These are phyloP conservation scores for Sebastes cheni DNA, from an alignment of 2,797 vertebrate genomes.

Conservation along the genomic window DNA sequence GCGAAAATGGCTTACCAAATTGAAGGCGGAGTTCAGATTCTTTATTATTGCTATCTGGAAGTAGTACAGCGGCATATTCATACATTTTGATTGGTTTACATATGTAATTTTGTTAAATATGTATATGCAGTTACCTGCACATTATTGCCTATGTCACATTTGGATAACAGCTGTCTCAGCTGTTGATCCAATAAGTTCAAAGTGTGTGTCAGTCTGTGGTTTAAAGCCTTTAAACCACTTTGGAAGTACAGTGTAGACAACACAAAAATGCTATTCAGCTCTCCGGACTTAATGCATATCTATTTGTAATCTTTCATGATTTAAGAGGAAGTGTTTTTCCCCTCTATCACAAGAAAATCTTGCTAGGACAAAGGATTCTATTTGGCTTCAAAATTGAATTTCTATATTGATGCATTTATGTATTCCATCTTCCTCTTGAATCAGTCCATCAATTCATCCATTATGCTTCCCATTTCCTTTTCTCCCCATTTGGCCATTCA, in stretches of 20 bases:
- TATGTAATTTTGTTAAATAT: neutral
- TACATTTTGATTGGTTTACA: neutral
- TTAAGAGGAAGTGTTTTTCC: neutral
- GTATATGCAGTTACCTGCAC: neutral
- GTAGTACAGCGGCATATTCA: neutral
- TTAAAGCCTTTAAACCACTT: neutral
- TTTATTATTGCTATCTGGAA: neutral
- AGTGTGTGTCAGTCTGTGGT: neutral
- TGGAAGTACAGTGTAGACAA: neutral
- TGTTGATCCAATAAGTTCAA: neutral
- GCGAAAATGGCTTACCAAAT: neutral
- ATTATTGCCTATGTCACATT: neutral
- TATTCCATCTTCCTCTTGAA: conserved; percentile 68
- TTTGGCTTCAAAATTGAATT: conserved; percentile 65
- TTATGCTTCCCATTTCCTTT: conserved; percentile 54
- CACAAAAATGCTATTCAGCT: neutral
- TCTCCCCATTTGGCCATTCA: conserved; percentile 59
- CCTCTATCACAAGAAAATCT: conserved; percentile 20
- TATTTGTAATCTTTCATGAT: conserved; percentile 5
- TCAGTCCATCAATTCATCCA: conserved; percentile 68
- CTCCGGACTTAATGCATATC: neutral
- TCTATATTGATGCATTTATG: conserved; percentile 72
- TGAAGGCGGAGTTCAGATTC: neutral
- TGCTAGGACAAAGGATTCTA: conserved; percentile 49
- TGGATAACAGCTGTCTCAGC: neutral